phyloP scores from a whole-genome alignment of 1,140 invertebrate species.

The Lysiphlebus fabarum region DNA sequence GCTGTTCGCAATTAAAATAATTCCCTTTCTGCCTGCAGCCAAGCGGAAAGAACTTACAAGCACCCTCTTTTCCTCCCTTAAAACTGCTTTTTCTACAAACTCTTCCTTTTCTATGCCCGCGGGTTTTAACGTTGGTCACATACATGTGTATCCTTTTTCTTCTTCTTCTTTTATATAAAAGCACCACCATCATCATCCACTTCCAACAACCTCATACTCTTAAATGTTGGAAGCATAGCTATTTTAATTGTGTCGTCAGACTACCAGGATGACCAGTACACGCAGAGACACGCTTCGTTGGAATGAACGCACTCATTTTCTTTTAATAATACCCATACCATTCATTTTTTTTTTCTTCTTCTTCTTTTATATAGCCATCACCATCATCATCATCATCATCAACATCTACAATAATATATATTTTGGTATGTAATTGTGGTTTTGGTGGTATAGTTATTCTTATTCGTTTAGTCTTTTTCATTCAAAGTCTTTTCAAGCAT shows the following conservation, averaged over 20 bases:
- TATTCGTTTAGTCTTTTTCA: slow-evolving; percentile 1
- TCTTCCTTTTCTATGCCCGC: neutral
- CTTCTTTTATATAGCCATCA: neutral
- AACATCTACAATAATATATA: too few species aligned
- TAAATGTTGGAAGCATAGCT: slow-evolving; percentile 43
- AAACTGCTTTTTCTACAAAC: too few species aligned
- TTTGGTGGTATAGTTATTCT: too few species aligned
- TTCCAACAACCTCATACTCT: slow-evolving; percentile 12
- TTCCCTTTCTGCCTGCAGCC: slow-evolving; percentile 55
- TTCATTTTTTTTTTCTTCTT: neutral
- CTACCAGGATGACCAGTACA: slow-evolving; percentile 25
- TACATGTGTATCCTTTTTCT: slow-evolving; percentile 7
- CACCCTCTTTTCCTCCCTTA: slow-evolving; percentile 28
- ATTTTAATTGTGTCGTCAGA: slow-evolving; percentile 50
- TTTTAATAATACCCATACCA: neutral
- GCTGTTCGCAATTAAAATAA: slow-evolving; percentile 59
- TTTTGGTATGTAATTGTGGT: too few species aligned
- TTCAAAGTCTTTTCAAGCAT: slow-evolving; percentile 10
- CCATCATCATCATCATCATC: too few species aligned
- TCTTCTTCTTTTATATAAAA: slow-evolving; percentile 14
- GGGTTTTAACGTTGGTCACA: slow-evolving; percentile 32
- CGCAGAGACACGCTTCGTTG: slow-evolving; percentile 14
- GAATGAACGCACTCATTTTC: slow-evolving; percentile 20
- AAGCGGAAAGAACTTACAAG: slow-evolving; percentile 52
- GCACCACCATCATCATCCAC: neutral